Evolutionary conservation across 2,888 invertebrate species (phyloP).

Genomic region (Machimus atricapillus): DNA sequence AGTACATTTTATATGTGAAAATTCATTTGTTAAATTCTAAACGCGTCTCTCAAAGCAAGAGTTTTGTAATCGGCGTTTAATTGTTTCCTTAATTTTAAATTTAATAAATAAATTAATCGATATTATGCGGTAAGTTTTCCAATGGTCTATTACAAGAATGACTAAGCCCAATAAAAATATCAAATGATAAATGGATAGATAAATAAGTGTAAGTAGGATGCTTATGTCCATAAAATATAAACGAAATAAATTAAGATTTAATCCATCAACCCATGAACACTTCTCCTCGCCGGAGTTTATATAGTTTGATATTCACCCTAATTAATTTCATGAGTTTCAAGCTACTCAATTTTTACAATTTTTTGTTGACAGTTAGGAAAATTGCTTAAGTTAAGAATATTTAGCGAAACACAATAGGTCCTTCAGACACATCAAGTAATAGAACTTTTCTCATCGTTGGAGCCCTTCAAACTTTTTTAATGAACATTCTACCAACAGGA

Average conservation of each 20-base stretch:
- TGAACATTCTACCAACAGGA: conserved; percentile 42
- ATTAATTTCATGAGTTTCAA: neutral
- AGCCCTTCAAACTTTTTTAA: conserved; percentile 43
- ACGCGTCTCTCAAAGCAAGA: too few relatives aligned
- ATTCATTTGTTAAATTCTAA: too few relatives aligned
- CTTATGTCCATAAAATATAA: neutral
- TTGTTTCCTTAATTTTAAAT: too few relatives aligned
- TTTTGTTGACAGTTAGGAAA: neutral
- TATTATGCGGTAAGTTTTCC: too few relatives aligned
- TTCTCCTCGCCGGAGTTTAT: neutral
- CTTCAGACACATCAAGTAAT: neutral
- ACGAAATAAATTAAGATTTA: neutral
- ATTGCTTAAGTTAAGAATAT: conserved; percentile 18
- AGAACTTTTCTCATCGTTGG: conserved; percentile 23
- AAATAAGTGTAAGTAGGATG: neutral
- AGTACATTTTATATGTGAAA: too few relatives aligned
- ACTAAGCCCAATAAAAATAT: too few relatives aligned
- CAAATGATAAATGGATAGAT: too few relatives aligned
- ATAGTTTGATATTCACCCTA: neutral
- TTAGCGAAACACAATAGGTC: neutral
- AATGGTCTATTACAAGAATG: too few relatives aligned
- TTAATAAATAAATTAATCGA: too few relatives aligned
- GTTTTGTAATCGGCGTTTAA: too few relatives aligned
- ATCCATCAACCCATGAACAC: neutral
- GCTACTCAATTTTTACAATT: neutral